phyloP scores from a whole-genome alignment of 2,113 vertebrate species.

The Xenus cinereus region DNA sequence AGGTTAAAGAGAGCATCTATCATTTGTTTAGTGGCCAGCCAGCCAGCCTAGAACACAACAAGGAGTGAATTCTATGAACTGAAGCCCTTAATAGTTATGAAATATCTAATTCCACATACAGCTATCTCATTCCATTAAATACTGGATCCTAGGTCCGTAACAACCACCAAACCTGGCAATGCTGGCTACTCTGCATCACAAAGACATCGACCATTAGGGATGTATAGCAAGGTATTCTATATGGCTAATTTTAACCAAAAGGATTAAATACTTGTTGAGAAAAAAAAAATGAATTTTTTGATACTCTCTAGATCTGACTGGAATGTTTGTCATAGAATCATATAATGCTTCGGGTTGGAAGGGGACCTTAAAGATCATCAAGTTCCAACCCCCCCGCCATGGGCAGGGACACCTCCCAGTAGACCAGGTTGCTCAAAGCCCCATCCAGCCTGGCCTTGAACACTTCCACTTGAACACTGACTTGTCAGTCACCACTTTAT shows the following conservation, averaged over 20 bases:
- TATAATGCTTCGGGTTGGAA: no score
- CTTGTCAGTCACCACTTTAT: background rate
- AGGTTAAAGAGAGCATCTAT: background rate
- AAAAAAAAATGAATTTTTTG: background rate
- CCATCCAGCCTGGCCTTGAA: no score
- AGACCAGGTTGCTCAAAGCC: no score
- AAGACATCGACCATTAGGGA: background rate
- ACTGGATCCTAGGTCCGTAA: background rate
- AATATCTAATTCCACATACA: background rate
- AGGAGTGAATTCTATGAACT: background rate
- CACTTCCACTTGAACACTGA: no score
- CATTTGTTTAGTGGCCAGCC: background rate
- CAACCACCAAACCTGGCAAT: background rate
- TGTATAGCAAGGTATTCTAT: background rate
- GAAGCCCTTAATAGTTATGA: background rate
- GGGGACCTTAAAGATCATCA: no score
- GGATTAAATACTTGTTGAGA: accelerated
- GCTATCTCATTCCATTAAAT: background rate
- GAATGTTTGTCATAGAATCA: background rate
- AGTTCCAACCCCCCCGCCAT: no score
- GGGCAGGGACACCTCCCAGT: no score
- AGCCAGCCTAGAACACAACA: background rate
- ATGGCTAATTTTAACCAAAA: background rate
- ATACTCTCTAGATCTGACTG: background rate
- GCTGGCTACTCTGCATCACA: background rate